These are phyloP conservation scores for Sisor rabdophorus DNA, from an alignment of 2,113 vertebrate genomes.

Conservation along the genomic window DNA sequence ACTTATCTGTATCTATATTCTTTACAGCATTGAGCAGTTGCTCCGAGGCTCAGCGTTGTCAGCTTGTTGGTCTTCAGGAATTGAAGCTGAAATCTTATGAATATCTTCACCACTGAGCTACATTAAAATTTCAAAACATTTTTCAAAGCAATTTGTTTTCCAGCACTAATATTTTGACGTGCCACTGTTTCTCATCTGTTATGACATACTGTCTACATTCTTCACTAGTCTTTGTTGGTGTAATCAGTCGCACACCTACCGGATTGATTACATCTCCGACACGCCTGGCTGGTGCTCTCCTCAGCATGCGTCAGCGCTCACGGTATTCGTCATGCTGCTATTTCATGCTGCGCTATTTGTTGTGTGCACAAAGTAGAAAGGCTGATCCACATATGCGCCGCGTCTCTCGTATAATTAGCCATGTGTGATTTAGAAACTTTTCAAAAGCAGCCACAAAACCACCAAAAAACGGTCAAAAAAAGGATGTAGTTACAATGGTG, in stretches of 20 bases:
- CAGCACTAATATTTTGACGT: constrained; percentile 4
- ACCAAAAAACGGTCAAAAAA: not conserved
- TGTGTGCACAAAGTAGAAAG: constrained; percentile 11
- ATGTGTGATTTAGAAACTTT: constrained; percentile 11
- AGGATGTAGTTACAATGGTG: not conserved
- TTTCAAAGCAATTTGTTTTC: not conserved
- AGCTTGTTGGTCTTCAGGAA: too few relatives aligned
- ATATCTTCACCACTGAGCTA: too few relatives aligned
- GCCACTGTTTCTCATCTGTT: not conserved
- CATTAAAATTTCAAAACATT: too few relatives aligned
- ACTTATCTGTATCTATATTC: too few relatives aligned
- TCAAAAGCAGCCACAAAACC: constrained; percentile 10
- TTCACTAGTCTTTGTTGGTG: constrained; percentile 36
- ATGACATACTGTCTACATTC: not conserved
- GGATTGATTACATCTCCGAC: constrained; percentile 42
- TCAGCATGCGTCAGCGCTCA: constrained; percentile 16
- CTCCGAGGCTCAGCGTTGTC: too few relatives aligned
- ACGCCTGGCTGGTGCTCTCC: constrained; percentile 35
- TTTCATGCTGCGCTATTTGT: constrained; percentile 30
- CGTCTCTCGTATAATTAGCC: constrained; percentile 17
- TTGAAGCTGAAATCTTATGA: too few relatives aligned
- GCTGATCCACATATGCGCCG: constrained; percentile 13
- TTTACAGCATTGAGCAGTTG: too few relatives aligned
- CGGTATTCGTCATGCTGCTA: constrained; percentile 40
- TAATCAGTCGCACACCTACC: constrained; percentile 33